Base-by-base conservation (phyloP, 1,140 invertebrate species). In the Drosophila triauraria region DNA sequence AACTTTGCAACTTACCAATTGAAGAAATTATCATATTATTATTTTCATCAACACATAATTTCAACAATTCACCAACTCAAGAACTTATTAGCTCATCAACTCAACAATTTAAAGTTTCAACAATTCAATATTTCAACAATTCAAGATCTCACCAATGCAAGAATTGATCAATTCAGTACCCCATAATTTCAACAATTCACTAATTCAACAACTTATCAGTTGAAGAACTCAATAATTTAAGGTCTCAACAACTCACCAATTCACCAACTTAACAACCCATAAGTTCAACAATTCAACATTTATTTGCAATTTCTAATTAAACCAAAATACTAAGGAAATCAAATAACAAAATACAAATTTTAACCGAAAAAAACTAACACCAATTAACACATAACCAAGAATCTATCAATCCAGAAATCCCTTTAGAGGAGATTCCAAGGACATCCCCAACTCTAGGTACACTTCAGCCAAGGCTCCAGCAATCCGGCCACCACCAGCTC, bases 391-490 rank as follows among this genome's bases (percentile, higher is more conserved):
- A 57, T 6, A 15, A 54, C 5, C 30, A 56, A 15, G 17, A 2
- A n/a, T 0, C 9, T 3, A 17, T 13, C 6, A 25, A 4, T 48
- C 32, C 1, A 6, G 15, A 1, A 6, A 30, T 2, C 7, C 17
- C 7, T 4, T 32, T 43, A 35, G 6, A 27, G 13, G 42, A 9
- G 4, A 15, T 20, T 20, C 20, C 20, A 30, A 7, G 27, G 6
- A 30, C 4, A 9, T 13, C 9, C 40, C 12, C 13, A 13, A 47
- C 9, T 4, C 7, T 35, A 69, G 4, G 15, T 1, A 17, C 85
- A 91, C 20, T 80, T 63, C 0, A 84, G 47, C 84, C 84, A 88
- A 4, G 85, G 69, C 42, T 88, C 84, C n/a, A 84, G 63, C 40
- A 69, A 61, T 0, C 84, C 84, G 0, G 65, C 60, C 0, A 88